Conservation (phyloP, 2,113 vertebrate species). For the Chitala chitala region DNA sequence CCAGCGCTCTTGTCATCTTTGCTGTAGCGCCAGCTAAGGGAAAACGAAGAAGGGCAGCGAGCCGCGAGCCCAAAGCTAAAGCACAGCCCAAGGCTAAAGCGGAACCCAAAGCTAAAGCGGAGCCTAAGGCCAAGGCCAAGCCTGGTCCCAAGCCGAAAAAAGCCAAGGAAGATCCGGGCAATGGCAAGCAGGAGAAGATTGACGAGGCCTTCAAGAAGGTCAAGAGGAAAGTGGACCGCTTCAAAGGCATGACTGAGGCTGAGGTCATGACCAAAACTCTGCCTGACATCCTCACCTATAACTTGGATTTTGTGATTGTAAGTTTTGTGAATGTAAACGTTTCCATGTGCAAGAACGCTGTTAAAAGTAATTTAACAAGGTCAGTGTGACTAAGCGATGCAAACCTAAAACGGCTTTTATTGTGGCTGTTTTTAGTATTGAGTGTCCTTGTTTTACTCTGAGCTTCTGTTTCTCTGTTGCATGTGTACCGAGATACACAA, state of each 20-base stretch:
- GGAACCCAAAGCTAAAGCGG: slow-evolving; percentile 58
- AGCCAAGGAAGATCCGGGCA: slow-evolving; percentile 54
- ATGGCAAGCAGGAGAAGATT: slow-evolving; percentile 92
- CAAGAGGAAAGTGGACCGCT: slow-evolving; percentile 92
- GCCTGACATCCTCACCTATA: slow-evolving; percentile 88
- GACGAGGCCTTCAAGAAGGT: slow-evolving; percentile 90
- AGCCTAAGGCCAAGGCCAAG: slow-evolving; percentile 59
- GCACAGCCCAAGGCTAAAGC: slow-evolving; percentile 57
- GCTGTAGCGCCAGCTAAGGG: slow-evolving; percentile 68
- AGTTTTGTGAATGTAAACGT: slow-evolving; percentile 45
- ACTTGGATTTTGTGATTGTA: slow-evolving; percentile 97
- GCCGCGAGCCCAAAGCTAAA: slow-evolving; percentile 56
- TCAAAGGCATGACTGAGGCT: slow-evolving; percentile 93
- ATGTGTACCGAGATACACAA: too few species aligned
- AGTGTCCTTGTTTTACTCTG: background rate
- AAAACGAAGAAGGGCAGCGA: slow-evolving; percentile 64
- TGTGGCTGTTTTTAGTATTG: too few species aligned
- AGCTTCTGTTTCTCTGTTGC: slow-evolving; percentile 33
- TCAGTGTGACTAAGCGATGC: too few species aligned
- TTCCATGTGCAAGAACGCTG: background rate
- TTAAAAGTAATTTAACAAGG: background rate
- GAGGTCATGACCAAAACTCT: slow-evolving; percentile 93
- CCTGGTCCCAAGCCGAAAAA: slow-evolving; percentile 58
- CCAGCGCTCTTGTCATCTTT: background rate
- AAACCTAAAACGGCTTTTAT: too few species aligned